phyloP scores from a whole-genome alignment of 2,797 vertebrate species.

The Rhynchotus rufescens region DNA sequence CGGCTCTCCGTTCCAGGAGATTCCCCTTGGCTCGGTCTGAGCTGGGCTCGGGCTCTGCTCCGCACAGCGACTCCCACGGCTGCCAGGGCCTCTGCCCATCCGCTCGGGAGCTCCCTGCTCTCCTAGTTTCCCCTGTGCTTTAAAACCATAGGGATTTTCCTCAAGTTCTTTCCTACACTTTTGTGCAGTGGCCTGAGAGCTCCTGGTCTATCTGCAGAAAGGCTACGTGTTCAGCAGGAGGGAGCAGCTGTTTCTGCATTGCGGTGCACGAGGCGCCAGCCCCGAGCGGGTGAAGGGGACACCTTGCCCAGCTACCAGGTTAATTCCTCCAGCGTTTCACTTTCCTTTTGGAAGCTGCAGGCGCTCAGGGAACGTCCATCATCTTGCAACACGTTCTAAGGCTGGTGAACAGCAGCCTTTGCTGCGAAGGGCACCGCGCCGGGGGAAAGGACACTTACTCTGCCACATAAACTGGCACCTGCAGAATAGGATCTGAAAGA shows the following conservation, averaged over 20 bases:
- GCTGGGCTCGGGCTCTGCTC: not conserved
- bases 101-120: not conserved
- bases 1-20: not conserved
- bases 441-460: slow-evolving; percentile 85
- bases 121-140: not conserved
- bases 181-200: not conserved
- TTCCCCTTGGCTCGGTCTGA: not conserved
- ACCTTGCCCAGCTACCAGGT: rapidly evolving
- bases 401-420: not conserved
- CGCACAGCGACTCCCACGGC: not conserved
- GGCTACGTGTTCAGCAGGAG: not conserved
- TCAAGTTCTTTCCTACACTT: not conserved
- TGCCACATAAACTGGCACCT: slow-evolving; percentile 89
- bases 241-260: not conserved
- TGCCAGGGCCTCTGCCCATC: rapidly evolving
- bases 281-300: not conserved
- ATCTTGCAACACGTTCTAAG: not conserved
- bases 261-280: rapidly evolving
- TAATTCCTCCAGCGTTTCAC: not conserved
- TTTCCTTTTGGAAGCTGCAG: not conserved
- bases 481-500: slow-evolving; percentile 92
- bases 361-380: not conserved
- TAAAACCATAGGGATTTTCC: not conserved
- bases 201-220: not conserved
- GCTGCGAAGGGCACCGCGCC: not conserved